phyloP scores from a whole-genome alignment of 2,113 vertebrate species.

The Malurus alboscapulatus region DNA sequence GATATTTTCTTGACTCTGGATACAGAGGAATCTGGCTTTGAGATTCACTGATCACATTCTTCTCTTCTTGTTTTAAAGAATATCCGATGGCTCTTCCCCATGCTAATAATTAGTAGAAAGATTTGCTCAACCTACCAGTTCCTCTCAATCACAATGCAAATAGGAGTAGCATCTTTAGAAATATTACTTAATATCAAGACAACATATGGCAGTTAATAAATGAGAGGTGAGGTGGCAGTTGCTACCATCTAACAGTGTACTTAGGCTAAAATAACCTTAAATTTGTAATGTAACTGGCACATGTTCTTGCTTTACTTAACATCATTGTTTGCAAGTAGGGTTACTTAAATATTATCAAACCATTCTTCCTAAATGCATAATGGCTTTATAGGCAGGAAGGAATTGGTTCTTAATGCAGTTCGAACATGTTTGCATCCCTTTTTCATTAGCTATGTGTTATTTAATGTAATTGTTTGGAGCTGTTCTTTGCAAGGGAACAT shows the following conservation, averaged over 20 bases:
- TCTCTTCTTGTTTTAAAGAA: not conserved
- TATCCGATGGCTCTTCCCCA: not conserved
- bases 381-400: not conserved
- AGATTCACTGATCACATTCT: not conserved
- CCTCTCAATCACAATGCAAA: not conserved
- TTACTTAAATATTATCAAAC: not conserved
- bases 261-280: not conserved
- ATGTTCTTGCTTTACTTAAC: not conserved
- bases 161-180: not conserved
- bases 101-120: not conserved
- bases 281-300: not conserved
- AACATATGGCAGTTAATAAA: not conserved
- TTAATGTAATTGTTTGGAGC: not conserved
- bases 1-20: not conserved
- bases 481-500: not conserved
- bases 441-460: not conserved
- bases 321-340: not conserved
- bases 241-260: not conserved
- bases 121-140: not conserved
- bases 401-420: not conserved
- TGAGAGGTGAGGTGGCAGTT: not conserved
- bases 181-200: not conserved
- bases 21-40: not conserved
- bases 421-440: not conserved
- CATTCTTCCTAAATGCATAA: not conserved